These are phyloP conservation scores for Catharus fuscescens DNA, from an alignment of 2,113 vertebrate genomes.

Conservation along the genomic window DNA sequence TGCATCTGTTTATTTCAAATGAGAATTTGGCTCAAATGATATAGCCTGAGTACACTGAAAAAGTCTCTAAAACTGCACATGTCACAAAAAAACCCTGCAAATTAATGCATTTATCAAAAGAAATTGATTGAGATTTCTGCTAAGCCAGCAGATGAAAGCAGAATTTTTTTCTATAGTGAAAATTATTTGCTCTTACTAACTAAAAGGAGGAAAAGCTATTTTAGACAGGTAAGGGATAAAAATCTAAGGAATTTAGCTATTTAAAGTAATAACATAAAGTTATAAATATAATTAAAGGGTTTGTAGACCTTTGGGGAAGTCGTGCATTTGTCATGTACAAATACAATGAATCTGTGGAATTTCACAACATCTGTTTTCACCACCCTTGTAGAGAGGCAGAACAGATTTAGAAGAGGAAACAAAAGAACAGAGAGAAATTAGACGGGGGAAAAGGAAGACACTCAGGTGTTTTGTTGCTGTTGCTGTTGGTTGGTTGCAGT, in stretches of 20 bases:
- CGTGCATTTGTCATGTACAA: background rate
- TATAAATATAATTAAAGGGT: background rate
- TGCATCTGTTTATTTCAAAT: background rate
- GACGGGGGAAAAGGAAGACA: rapidly evolving
- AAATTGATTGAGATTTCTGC: background rate
- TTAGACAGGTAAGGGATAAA: background rate
- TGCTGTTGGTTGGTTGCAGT: background rate
- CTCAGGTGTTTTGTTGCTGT: background rate
- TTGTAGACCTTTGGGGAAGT: background rate
- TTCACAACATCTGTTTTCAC: background rate
- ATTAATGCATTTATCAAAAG: background rate
- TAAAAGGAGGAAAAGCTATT: background rate
- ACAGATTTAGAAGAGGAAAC: background rate
- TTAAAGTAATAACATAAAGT: background rate
- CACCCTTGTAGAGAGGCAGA: background rate
- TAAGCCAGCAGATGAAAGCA: background rate
- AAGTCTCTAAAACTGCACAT: background rate
- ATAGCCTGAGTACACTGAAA: background rate
- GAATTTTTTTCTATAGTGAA: background rate
- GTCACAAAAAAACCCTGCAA: background rate
- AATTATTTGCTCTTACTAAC: background rate
- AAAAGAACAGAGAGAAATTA: background rate
- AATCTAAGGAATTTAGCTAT: background rate
- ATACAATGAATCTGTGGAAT: background rate
- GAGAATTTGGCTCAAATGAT: background rate